A percentile compares a stretch with the other conserved stretches of the same genome.
phyloP scores from a whole-genome alignment of 2,113 vertebrate species.

The Ornithorhynchus anatinus region DNA sequence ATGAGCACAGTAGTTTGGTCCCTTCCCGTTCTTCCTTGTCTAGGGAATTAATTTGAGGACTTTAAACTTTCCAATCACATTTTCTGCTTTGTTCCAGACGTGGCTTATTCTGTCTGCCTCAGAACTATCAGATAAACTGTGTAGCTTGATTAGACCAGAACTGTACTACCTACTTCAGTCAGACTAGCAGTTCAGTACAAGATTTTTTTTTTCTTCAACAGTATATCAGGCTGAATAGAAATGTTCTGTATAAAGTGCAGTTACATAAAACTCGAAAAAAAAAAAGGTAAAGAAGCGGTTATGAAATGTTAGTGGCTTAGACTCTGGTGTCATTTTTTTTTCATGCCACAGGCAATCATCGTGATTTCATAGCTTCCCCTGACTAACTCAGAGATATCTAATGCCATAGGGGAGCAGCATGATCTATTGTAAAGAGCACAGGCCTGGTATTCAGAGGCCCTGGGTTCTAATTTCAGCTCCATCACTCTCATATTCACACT shows the following conservation, averaged over 20 bases:
- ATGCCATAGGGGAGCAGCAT: too few species aligned
- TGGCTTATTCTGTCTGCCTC: constrained; percentile 31
- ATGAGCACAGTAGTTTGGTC: constrained; percentile 52
- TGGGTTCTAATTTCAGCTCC: too few species aligned
- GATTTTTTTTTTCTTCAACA: constrained; percentile 31
- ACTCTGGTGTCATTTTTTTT: neutral
- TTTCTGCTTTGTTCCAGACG: constrained; percentile 23
- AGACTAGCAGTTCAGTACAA: neutral
- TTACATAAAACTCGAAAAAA: constrained; percentile 54
- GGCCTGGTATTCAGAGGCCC: too few species aligned
- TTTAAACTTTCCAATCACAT: constrained; percentile 51
- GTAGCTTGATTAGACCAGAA: constrained; percentile 18
- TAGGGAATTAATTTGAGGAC: constrained; percentile 53
- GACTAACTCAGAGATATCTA: too few species aligned
- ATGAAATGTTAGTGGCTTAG: neutral
- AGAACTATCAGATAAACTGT: constrained; percentile 27
- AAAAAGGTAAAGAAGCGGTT: neutral
- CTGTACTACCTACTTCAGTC: constrained; percentile 8
- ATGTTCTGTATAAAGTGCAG: constrained; percentile 22
- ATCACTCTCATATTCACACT: too few species aligned
- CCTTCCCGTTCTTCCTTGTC: constrained; percentile 50
- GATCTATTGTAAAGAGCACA: too few species aligned
- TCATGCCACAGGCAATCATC: neutral
- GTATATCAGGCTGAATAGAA: constrained; percentile 42
- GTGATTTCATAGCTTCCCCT: too few species aligned